These are phyloP conservation scores for Sinocyclocheilus anophthalmus DNA, from an alignment of 2,113 vertebrate genomes.

Conservation along the genomic window DNA sequence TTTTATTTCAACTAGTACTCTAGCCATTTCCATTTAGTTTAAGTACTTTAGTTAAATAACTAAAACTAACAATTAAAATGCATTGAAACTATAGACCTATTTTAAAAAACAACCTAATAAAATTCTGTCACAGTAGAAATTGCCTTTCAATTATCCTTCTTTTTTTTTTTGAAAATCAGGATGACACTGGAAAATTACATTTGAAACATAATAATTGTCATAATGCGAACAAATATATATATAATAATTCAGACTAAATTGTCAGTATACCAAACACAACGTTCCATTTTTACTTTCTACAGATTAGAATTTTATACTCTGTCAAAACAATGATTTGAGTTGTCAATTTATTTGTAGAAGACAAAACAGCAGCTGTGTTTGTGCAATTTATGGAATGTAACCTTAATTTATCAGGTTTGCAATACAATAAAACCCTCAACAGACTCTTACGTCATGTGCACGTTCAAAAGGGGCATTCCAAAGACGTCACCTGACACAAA, in stretches of 20 bases:
- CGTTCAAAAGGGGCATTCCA: neutral
- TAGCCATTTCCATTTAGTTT: no score
- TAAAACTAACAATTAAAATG: neutral
- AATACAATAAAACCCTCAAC: neutral
- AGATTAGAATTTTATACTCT: neutral
- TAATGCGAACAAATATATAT: neutral
- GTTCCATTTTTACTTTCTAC: neutral
- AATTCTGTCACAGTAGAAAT: neutral
- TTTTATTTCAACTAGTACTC: neutral
- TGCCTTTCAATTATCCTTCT: neutral
- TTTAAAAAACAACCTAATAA: neutral
- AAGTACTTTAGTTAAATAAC: neutral
- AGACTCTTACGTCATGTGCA: neutral
- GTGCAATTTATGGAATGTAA: neutral
- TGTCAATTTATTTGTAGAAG: neutral
- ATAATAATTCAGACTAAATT: no score
- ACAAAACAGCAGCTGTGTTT: neutral
- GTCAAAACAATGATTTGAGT: neutral
- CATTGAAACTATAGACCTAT: neutral
- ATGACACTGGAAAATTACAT: neutral
- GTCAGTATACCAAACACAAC: neutral
- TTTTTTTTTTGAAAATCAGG: neutral
- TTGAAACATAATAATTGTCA: neutral
- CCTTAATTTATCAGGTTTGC: neutral
- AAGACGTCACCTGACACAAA: constrained; percentile 5